Evolutionary conservation across 2,888 invertebrate species (phyloP), one percentile per base, ranked within the genome.

Genomic region (Protophormia terraenovae): DNA sequence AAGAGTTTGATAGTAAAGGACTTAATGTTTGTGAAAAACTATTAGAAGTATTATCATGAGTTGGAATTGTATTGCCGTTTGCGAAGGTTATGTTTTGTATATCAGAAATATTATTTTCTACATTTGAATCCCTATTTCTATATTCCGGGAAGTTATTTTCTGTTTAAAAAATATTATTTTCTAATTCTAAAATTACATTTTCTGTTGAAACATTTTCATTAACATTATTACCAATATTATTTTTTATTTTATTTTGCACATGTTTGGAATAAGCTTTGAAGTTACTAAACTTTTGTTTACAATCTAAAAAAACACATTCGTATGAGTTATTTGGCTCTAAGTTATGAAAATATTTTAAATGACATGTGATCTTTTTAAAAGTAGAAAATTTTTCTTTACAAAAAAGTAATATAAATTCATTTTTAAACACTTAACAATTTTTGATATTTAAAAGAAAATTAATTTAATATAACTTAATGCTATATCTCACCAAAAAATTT

Each of bases 321-420:
- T 62, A 62, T 24, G 24, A 62, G 19, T 62, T 41, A 2, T 41
- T 62, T 38, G 62, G 24, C 24, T 22, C 38, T 62, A 62, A 62
- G 14, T 62, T 62, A 62, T 62, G 62, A 62, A 60, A 60, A 35
- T 60, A 60, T 60, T 60, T 60, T 8, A 60, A 35, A 12, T 60
- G 60, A 24, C 60, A 60, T 3, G 60, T 19, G 16, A 60, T 14
- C 14, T 60, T 60, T 35, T 60, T 35, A 12, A 60, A 35, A 22
- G 38, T 38, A 14, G 12, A 7, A 22, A 38, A 62, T 14, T 6
- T 22, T 14, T 62, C 14, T 41, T 62, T 62, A 41, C 38, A 62
- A 14, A 62, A 62, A 62, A 38, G 38, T 38, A 38, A 22, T 62
- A 6, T 22, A 22, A 62, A 62, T 41, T 38, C 38, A 38, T 62